Evolutionary conservation across 2,797 vertebrate species (phyloP).

Genomic region (Champsocephalus esox): DNA sequence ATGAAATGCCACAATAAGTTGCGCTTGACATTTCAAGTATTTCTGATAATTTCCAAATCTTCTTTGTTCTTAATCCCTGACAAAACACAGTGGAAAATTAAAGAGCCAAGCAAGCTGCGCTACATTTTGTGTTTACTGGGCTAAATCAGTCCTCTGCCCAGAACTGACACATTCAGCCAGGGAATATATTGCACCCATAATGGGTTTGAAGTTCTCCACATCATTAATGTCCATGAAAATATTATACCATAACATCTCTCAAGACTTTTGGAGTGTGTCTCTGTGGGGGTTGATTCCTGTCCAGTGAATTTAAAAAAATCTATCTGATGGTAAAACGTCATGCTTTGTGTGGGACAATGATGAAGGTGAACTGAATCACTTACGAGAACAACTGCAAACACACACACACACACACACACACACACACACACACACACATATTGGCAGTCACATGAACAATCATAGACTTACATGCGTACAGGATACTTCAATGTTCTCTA

Average conservation of each 20-base stretch:
- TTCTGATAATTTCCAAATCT: conserved; percentile 42
- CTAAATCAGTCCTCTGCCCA: conserved; percentile 51
- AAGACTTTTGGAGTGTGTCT: conserved; percentile 12
- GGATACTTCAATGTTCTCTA: background rate
- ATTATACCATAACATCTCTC: conserved; percentile 23
- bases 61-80: background rate
- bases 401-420: conserved; percentile 19
- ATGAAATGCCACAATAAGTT: background rate
- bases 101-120: conserved; percentile 24
- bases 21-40: background rate
- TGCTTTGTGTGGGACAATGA: conserved; percentile 34
- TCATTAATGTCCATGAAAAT: conserved; percentile 46
- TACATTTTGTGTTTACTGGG: conserved; percentile 41
- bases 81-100: conserved; percentile 48
- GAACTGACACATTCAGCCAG: conserved; percentile 49
- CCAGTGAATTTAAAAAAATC: conserved; percentile 38
- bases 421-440: conserved; percentile 8
- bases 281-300: conserved; percentile 18
- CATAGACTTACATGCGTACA: background rate
- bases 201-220: conserved; percentile 52
- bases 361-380: conserved; percentile 28
- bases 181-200: conserved; percentile 58
- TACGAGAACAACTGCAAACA: conserved; percentile 1
- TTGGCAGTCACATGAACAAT: background rate
- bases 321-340: conserved; percentile 4